Evolutionary conservation across 2,113 vertebrate genomes (phyloP).

Genomic region (Chaenogobius annularis): DNA sequence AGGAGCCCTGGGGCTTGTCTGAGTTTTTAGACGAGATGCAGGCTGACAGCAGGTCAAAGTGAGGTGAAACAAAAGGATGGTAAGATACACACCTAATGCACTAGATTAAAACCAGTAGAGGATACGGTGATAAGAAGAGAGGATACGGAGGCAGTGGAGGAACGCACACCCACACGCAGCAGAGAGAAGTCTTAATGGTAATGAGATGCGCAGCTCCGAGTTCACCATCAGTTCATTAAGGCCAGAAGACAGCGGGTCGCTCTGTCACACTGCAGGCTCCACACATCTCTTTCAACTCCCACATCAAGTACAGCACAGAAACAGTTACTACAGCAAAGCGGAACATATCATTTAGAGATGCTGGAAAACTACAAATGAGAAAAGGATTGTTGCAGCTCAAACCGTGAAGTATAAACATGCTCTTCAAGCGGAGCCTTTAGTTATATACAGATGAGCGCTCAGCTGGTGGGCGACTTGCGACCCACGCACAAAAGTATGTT

Average conservation of each 20-base stretch:
- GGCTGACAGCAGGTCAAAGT: slow-evolving; percentile 12
- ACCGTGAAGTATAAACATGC: neutral
- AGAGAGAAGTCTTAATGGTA: slow-evolving; percentile 30
- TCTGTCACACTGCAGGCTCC: slow-evolving; percentile 3
- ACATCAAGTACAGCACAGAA: slow-evolving; percentile 23
- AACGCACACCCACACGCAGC: slow-evolving; percentile 29
- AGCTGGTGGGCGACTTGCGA: neutral
- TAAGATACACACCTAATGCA: slow-evolving; percentile 9
- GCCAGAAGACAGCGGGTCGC: slow-evolving; percentile 37
- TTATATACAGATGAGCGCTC: neutral
- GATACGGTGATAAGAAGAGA: slow-evolving; percentile 30
- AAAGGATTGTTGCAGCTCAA: neutral
- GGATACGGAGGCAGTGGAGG: neutral
- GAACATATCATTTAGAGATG: neutral
- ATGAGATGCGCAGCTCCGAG: slow-evolving; percentile 52
- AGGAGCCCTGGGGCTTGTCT: slow-evolving; percentile 34
- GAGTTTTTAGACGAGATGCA: slow-evolving; percentile 13
- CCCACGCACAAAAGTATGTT: neutral
- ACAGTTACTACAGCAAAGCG: slow-evolving; percentile 9
- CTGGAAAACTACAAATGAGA: neutral
- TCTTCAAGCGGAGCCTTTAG: neutral
- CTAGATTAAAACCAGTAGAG: slow-evolving; percentile 5
- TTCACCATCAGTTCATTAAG: slow-evolving; percentile 54
- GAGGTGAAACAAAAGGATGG: slow-evolving; percentile 27
- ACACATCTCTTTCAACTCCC: slow-evolving; percentile 23